These are phyloP conservation scores for Acipenser ruthenus DNA, from an alignment of 2,797 vertebrate species.

Conservation along the genomic window DNA sequence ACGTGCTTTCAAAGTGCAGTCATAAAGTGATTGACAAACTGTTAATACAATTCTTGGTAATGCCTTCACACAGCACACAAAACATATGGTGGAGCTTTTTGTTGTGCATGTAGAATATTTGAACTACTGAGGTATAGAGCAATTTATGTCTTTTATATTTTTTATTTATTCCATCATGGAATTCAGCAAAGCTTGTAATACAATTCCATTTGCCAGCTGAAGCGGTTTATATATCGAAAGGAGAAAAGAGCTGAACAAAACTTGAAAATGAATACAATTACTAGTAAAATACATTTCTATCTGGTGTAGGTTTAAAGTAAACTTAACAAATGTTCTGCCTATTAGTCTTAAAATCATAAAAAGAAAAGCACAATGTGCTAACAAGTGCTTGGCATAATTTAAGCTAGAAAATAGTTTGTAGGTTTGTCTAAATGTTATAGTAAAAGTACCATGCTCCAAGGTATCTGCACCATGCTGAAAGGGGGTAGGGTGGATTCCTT, in stretches of 20 bases:
- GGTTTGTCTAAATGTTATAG: background rate
- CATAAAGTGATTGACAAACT: background rate
- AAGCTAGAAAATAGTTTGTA: slow-evolving; percentile 5
- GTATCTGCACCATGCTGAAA: slow-evolving; percentile 3
- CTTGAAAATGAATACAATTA: too few relatives aligned
- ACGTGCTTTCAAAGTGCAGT: background rate
- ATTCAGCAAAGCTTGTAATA: too few relatives aligned
- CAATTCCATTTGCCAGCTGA: too few relatives aligned
- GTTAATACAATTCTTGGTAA: background rate
- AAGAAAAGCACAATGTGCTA: background rate
- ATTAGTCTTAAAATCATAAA: slow-evolving; percentile 7
- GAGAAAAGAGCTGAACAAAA: too few relatives aligned
- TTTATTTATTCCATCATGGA: too few relatives aligned
- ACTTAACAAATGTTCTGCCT: slow-evolving; percentile 7
- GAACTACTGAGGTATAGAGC: too few relatives aligned
- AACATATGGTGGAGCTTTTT: too few relatives aligned
- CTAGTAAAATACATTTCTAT: background rate
- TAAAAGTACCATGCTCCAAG: slow-evolving; percentile 3
- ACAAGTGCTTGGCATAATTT: background rate
- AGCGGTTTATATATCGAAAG: too few relatives aligned
- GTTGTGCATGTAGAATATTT: too few relatives aligned
- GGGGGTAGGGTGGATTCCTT: slow-evolving; percentile 8
- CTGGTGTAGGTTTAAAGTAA: slow-evolving; percentile 10
- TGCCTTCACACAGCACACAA: background rate
- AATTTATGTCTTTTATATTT: too few relatives aligned